Base-by-base conservation (phyloP, 1,140 invertebrate genomes). In the Bicyclus anynana region DNA sequence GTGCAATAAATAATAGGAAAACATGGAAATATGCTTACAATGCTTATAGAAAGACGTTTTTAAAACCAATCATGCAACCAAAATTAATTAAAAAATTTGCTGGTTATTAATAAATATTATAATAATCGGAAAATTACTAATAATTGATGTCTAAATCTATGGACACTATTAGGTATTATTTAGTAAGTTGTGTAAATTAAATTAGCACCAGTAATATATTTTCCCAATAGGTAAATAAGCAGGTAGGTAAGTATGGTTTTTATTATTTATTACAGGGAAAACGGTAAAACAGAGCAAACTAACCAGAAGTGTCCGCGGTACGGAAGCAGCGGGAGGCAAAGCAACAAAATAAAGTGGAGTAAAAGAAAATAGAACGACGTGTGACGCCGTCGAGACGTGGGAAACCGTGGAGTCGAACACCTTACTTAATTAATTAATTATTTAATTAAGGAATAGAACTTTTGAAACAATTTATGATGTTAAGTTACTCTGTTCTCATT, bases 181-280 rank as follows among this genome's bases (percentile, higher is more conserved):
- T 33, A 3, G 10, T 33, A 33, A 33, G 10, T 12, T 1, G 10
- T 3, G 7, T 1, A 3, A 12, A 33, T 12, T 33, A 12, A 33
- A 7, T 33, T 4, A 33, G 10, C 10, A 3, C 1, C 29, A 33
- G 1, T 33, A 10, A 7, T 23, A 23, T 23, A 7, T 7, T 23
- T 23, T 23, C 7, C 7, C 23, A 38, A 5, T 38, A 2, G 37
- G 37, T 40, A 1, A 21, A 20, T 20, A 44, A 12, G n/a, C 20
- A 13, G 7, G 23, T 23, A 23, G 23, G 23, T 16, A 16, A 1
- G 7, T 20, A 16, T 44, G 17, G 18, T 21, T 65, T 80, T 84
- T 84, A 85, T 87, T 87, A 85, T 87, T 87, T 87, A 87, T 87
- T 84, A 72, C 72, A 73, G 71, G 70, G 73, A 77, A 80, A 84